Evolutionary conservation across 2,113 vertebrate genomes (phyloP).

Genomic region (human (Homo sapiens)): GRCh38 chr2:18749501-18750000

Average conservation of each 20-base stretch:
- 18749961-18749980: too few species aligned
- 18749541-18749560: neutral
- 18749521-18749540: neutral
- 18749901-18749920: neutral
- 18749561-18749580: neutral
- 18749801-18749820: neutral
- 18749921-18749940: neutral
- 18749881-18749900: neutral
- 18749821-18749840: neutral
- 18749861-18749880: neutral
- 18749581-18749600: neutral
- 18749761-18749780: neutral
- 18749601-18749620: neutral
- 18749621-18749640: neutral
- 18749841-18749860: neutral
- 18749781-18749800: neutral
- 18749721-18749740: accelerated
- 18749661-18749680: neutral
- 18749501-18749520: neutral
- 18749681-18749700: neutral
- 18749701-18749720: neutral
- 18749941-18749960: neutral
- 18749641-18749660: neutral
- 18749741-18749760: neutral
- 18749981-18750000: too few species aligned